A percentile compares a stretch with the other conserved stretches of the same genome.
These are phyloP conservation scores for Anneissia japonica DNA, from an alignment of 35 echinoderm and acorn worm genomes.

Conservation along the genomic window DNA sequence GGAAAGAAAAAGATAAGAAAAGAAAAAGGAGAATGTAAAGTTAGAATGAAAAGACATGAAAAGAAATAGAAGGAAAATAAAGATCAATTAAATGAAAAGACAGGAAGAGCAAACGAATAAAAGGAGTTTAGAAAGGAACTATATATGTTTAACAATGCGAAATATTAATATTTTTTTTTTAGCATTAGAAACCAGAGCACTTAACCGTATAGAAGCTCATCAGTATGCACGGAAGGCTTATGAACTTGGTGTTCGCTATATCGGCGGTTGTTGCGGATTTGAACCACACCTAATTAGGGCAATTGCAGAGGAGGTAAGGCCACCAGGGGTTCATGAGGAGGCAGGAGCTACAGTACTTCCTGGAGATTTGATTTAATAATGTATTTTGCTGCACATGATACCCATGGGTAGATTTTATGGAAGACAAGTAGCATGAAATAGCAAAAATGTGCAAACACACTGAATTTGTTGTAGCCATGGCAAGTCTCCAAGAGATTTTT, in stretches of 20 bases:
- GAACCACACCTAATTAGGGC: conserved; percentile 41
- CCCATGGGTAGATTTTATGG: not conserved
- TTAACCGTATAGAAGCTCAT: conserved; percentile 40
- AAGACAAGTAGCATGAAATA: not conserved
- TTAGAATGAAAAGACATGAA: too few relatives aligned
- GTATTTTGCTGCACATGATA: not conserved
- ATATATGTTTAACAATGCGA: too few relatives aligned
- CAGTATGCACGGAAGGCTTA: conserved; percentile 43
- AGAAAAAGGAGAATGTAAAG: too few relatives aligned
- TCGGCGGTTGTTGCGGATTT: conserved; percentile 63
- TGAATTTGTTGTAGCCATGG: too few relatives aligned
- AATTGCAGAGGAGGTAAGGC: conserved; percentile 35
- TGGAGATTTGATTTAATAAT: not conserved
- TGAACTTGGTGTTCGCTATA: conserved; percentile 54
- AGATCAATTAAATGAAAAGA: too few relatives aligned
- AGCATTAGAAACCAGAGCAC: conserved; percentile 51
- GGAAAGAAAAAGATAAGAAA: too few relatives aligned
- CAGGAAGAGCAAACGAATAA: too few relatives aligned
- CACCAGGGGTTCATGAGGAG: too few relatives aligned
- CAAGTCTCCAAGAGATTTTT: too few relatives aligned
- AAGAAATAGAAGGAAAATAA: too few relatives aligned
- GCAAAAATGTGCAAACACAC: not conserved
- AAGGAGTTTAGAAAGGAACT: too few relatives aligned
- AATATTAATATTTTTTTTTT: too few relatives aligned
- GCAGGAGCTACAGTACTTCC: not conserved